These are phyloP conservation scores for Heloderma charlesbogerti DNA, from an alignment of 2,113 vertebrate species.

Conservation along the genomic window DNA sequence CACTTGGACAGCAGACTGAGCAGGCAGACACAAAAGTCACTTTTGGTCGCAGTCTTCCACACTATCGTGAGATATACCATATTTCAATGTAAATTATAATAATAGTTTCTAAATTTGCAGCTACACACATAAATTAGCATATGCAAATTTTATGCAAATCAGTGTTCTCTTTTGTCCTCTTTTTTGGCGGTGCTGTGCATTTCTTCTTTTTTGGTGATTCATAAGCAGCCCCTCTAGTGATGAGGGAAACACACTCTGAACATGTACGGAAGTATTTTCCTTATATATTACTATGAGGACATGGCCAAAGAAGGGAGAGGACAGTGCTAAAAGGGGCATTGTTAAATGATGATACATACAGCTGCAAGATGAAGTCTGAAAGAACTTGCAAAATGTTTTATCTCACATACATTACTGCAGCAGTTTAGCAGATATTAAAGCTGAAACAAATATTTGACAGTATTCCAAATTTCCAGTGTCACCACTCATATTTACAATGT, in stretches of 20 bases:
- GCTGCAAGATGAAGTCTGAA: not conserved
- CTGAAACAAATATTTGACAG: constrained; percentile 1
- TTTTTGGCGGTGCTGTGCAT: no score
- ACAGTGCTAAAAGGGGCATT: not conserved
- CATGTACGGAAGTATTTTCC: not conserved
- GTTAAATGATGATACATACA: not conserved
- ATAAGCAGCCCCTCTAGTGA: no score
- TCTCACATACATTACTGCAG: not conserved
- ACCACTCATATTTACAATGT: not conserved
- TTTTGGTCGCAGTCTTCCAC: no score
- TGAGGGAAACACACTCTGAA: not conserved
- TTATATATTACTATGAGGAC: not conserved
- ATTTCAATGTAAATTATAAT: no score
- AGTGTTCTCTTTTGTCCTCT: no score
- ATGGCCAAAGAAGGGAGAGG: not conserved
- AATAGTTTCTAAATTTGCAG: no score
- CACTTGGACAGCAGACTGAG: no score
- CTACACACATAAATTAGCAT: no score
- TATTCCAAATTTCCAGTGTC: not conserved
- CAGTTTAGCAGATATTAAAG: not conserved
- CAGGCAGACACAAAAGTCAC: no score
- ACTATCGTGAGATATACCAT: no score
- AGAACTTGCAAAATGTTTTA: not conserved
- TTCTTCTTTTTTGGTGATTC: no score
- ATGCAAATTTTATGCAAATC: no score